These are phyloP conservation scores for Philantomba maxwellii DNA, from an alignment of 2,113 vertebrate genomes.

Conservation along the genomic window DNA sequence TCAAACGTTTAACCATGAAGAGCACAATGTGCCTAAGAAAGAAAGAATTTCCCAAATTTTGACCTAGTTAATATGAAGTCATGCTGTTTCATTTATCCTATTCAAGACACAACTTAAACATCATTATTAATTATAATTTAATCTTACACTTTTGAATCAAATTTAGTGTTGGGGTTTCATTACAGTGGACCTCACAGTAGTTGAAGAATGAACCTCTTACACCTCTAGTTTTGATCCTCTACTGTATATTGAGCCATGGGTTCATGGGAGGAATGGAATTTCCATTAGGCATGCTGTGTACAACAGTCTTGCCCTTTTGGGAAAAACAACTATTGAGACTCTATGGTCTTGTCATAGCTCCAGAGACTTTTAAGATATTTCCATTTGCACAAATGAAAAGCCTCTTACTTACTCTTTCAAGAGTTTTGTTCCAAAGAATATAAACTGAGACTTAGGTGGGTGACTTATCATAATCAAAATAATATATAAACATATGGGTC, in stretches of 20 bases:
- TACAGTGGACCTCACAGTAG: neutral
- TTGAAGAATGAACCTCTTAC: neutral
- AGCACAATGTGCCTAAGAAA: neutral
- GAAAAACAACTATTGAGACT: neutral
- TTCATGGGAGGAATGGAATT: neutral
- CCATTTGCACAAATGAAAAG: neutral
- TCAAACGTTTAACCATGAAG: neutral
- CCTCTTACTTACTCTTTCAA: neutral
- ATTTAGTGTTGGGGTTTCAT: neutral
- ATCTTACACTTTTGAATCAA: neutral
- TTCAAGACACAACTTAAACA: neutral
- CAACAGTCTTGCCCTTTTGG: neutral
- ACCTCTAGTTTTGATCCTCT: neutral
- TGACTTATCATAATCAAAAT: neutral
- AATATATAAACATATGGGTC: neutral
- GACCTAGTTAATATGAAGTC: neutral
- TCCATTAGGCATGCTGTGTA: neutral
- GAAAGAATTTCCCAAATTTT: neutral
- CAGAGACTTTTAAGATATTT: neutral
- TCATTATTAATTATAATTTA: neutral
- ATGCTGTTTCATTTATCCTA: neutral
- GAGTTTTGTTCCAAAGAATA: slow-evolving; percentile 4
- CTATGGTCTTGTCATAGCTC: neutral
- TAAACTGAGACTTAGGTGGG: neutral
- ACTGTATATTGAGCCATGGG: neutral